These are phyloP conservation scores for Epinephelus moara DNA, from an alignment of 2,113 vertebrate species.

Conservation along the genomic window DNA sequence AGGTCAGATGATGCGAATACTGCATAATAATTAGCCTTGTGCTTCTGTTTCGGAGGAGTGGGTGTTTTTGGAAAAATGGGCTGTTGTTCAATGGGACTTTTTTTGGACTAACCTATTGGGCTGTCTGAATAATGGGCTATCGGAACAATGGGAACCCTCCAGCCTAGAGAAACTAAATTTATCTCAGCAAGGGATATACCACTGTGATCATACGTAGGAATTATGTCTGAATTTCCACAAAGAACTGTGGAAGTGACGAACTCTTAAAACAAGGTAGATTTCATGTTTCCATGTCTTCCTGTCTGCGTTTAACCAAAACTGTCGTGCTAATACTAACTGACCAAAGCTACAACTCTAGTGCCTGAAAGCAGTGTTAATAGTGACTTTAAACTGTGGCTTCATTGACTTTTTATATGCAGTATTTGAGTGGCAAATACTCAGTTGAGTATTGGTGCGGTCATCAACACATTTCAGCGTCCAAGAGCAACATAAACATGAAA, in stretches of 20 bases:
- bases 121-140: no score
- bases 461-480: background rate
- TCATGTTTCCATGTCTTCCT: background rate
- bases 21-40: no score
- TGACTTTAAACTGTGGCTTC: background rate
- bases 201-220: background rate
- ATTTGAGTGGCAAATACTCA: background rate
- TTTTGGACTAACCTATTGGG: no score
- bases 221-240: background rate
- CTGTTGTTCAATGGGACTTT: no score
- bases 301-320: conserved; percentile 1
- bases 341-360: background rate
- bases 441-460: background rate
- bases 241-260: background rate
- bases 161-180: background rate
- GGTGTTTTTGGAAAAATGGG: no score
- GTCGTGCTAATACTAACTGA: background rate
- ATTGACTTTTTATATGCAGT: background rate
- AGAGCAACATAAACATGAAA: background rate
- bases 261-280: background rate
- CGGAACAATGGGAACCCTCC: no score
- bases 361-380: conserved; percentile 19
- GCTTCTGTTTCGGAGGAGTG: no score
- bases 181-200: conserved; percentile 2
- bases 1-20: no score